These are phyloP conservation scores for Melinaea menophilus DNA, from an alignment of 2,888 invertebrate species.

Conservation along the genomic window DNA sequence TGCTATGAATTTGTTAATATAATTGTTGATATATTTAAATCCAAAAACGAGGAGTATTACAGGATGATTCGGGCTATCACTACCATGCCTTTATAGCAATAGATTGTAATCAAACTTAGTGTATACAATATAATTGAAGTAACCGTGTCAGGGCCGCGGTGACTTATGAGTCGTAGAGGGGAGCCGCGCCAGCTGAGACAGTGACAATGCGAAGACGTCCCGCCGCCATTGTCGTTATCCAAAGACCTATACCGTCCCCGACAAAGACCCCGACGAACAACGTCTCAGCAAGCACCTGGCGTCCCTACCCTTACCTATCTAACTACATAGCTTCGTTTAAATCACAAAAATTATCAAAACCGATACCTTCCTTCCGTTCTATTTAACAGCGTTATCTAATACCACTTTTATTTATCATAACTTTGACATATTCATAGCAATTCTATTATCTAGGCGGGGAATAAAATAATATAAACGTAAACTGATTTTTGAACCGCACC, in stretches of 20 bases:
- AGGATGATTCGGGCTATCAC: too few species aligned
- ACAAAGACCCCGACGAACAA: slow-evolving; percentile 53
- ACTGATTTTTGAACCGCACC: not conserved
- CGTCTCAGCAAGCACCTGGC: slow-evolving; percentile 73
- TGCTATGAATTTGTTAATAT: too few species aligned
- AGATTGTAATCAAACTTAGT: slow-evolving; percentile 26
- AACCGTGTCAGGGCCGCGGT: slow-evolving; percentile 50
- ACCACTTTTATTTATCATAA: not conserved
- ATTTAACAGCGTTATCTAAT: not conserved
- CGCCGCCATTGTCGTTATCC: slow-evolving; percentile 62
- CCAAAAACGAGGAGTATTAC: too few species aligned
- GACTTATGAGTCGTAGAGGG: slow-evolving; percentile 48
- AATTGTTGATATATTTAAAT: too few species aligned
- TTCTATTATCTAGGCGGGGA: not conserved
- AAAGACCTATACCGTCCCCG: slow-evolving; percentile 44
- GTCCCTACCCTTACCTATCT: slow-evolving; percentile 55
- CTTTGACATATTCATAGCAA: not conserved
- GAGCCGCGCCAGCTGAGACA: slow-evolving; percentile 68
- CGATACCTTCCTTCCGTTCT: slow-evolving; percentile 48
- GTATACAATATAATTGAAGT: slow-evolving; percentile 34
- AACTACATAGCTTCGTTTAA: slow-evolving; percentile 50
- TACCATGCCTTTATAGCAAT: not conserved
- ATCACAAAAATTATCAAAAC: slow-evolving; percentile 42
- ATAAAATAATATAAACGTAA: not conserved
- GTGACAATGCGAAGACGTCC: slow-evolving; percentile 74